phyloP scores from a whole-genome alignment of 2,888 invertebrate species.

The Bedellia somnulentella region DNA sequence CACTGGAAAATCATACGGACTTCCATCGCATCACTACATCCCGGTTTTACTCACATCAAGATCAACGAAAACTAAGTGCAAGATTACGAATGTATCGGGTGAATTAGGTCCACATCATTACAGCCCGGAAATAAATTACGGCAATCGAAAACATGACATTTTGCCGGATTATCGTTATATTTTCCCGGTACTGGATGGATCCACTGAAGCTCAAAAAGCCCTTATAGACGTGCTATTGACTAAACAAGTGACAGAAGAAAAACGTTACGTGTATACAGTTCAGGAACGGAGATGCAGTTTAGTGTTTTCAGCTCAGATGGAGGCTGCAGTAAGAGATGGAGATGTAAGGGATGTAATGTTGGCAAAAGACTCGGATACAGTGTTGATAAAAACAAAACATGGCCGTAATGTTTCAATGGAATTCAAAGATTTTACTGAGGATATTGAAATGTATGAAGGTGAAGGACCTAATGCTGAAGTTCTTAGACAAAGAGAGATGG shows the following conservation, averaged over 20 bases:
- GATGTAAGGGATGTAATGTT: conserved; percentile 77
- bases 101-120: conserved; percentile 65
- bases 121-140: conserved; percentile 62
- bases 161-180: conserved; percentile 74
- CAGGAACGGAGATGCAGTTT: conserved; percentile 73
- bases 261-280: conserved; percentile 74
- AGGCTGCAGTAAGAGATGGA: conserved; percentile 75
- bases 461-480: conserved; percentile 70
- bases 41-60: conserved; percentile 66
- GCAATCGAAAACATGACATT: conserved; percentile 68
- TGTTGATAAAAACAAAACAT: conserved; percentile 71
- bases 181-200: conserved; percentile 70
- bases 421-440: conserved; percentile 61
- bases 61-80: conserved; percentile 58
- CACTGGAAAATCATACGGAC: conserved; percentile 75
- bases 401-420: conserved; percentile 77
- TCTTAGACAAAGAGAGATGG: conserved; percentile 61
- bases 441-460: conserved; percentile 68
- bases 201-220: conserved; percentile 66
- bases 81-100: conserved; percentile 66
- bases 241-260: conserved; percentile 60
- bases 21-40: conserved; percentile 77
- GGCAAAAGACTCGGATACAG: conserved; percentile 74
- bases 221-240: conserved; percentile 64
- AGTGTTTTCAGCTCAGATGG: conserved; percentile 72